Evolutionary conservation across 2,888 invertebrate genomes (phyloP).

Genomic region (Ochropacha duplaris): DNA sequence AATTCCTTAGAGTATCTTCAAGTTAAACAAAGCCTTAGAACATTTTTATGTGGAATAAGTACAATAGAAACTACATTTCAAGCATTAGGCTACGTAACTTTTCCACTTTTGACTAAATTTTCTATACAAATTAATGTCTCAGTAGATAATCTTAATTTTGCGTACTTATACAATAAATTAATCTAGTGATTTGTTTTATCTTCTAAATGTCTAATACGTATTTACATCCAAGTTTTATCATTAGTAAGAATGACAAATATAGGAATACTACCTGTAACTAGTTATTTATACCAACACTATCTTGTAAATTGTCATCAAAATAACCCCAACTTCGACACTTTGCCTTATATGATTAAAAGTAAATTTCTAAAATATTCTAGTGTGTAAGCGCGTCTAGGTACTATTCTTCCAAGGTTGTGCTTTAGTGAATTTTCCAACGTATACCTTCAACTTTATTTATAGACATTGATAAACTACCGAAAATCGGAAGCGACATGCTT

Average conservation of each 20-base stretch:
- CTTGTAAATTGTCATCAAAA: conserved; percentile 51
- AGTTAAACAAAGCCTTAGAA: not conserved
- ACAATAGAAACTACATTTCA: not conserved
- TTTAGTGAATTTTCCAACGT: conserved; percentile 77
- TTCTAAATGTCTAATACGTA: conserved; percentile 3
- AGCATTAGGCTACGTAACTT: not conserved
- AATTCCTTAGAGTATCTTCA: not conserved
- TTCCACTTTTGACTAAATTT: not conserved
- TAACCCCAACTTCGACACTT: conserved; percentile 79
- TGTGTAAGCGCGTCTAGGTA: conserved; percentile 77
- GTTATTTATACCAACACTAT: conserved; percentile 11
- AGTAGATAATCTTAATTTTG: not conserved
- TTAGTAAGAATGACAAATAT: not conserved
- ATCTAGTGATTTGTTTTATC: not conserved
- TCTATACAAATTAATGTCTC: not conserved
- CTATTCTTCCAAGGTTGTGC: conserved; percentile 83
- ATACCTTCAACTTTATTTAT: conserved; percentile 49
- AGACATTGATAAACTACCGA: conserved; percentile 49
- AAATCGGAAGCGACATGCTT: conserved; percentile 29
- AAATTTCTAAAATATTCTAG: conserved; percentile 73
- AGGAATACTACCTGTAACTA: not conserved
- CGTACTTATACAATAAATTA: not conserved
- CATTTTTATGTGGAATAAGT: not conserved
- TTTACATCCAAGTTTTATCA: conserved; percentile 2
- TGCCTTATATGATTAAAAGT: conserved; percentile 76